Evolutionary conservation across 2,113 vertebrate species (phyloP).

Genomic region (Butastur rufipennis): DNA sequence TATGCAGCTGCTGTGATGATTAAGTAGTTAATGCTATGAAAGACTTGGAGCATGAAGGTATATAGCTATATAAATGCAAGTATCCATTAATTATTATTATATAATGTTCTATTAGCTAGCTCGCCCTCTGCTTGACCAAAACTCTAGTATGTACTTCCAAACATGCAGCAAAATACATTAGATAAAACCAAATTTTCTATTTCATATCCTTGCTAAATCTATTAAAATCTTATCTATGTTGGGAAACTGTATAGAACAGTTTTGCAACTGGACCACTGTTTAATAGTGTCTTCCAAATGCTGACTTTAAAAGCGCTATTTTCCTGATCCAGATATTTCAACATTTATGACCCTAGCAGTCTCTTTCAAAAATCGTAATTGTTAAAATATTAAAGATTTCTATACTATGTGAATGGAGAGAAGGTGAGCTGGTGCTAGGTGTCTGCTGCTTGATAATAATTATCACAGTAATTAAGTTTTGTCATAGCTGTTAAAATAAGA

Average conservation of each 20-base stretch:
- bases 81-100: not conserved
- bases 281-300: not conserved
- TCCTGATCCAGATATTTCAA: not conserved
- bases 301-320: not conserved
- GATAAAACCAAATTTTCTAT: not conserved
- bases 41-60: not conserved
- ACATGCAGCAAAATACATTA: not conserved
- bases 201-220: not conserved
- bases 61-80: not conserved
- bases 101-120: not conserved
- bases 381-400: slow-evolving; percentile 31
- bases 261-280: not conserved
- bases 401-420: not conserved
- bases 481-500: slow-evolving; percentile 47
- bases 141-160: not conserved
- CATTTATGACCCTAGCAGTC: not conserved
- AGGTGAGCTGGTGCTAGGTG: slow-evolving; percentile 36
- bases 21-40: not conserved
- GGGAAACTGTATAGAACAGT: not conserved
- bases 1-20: not conserved
- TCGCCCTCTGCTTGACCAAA: not conserved
- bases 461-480: slow-evolving; percentile 70
- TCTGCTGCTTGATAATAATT: slow-evolving; percentile 64
- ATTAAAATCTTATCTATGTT: not conserved
- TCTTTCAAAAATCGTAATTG: not conserved